Evolutionary conservation across 2,113 vertebrate species (phyloP), one percentile per base, ranked within the genome.

Genomic region (Coptodon bakossiorum): DNA sequence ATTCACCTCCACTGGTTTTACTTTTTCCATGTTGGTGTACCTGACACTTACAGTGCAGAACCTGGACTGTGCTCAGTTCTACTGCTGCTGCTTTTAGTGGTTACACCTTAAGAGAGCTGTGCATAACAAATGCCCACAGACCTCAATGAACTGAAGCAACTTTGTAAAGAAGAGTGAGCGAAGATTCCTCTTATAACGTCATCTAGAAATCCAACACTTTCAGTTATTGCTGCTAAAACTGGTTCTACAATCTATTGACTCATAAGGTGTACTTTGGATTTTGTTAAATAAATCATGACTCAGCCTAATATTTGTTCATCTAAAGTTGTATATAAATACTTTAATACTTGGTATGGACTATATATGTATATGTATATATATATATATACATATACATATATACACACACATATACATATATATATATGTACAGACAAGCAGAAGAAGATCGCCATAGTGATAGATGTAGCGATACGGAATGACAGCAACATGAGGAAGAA

Each of bases 371-470:
- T n/a, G 19, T 1, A 7, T 4, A 14, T 14, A 12, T 6, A 6
- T 14, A 8, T 6, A 4, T 8, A 48, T 1, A 48, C 0, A 7
- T 4, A 8, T 5, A 9, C 0, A 7, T 7, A 4, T 2, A 9
- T 9, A 19, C 5, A 16, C 2, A 19, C 5, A 9, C 3, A 17
- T 10, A 9, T 5, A 3, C 2, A 19, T 19, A 9, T 22, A 11
- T 6, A 2, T 54, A 22, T 11, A 2, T 1, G 6, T 27, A 27
- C 6, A 57, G 56, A 59, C 56, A 59, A 59, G 27, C 27, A 31
- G 27, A 31, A 59, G 5, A 59, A 61, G 57, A 31, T 9, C 8
- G 14, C 27, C 2, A 5, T 61, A 61, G 27, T 61, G 57, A 31
- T 31, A 17, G 27, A 10, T 61, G 29, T 31, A 34, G 57, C 8